phyloP scores from a whole-genome alignment of 2,888 invertebrate genomes.

The Temnothorax unifasciatus region DNA sequence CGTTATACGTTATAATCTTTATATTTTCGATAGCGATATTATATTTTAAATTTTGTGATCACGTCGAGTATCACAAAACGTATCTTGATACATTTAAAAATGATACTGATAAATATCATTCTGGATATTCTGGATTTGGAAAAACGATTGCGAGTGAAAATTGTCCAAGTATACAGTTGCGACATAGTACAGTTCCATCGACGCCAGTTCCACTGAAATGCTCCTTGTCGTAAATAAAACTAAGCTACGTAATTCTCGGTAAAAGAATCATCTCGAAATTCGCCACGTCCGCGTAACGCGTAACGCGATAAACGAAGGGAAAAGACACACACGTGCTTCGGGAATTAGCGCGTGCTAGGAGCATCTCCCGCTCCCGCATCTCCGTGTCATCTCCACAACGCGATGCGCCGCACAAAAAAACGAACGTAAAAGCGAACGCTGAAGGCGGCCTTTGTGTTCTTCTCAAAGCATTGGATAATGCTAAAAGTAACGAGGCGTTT shows the following conservation, averaged over 20 bases:
- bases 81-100: not conserved
- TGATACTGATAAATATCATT: not conserved
- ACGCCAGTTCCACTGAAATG: not conserved
- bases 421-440: not conserved
- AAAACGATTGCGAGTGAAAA: not conserved
- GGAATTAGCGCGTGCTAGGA: slow-evolving; percentile 39
- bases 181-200: not conserved
- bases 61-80: not conserved
- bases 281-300: slow-evolving; percentile 1
- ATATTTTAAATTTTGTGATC: not conserved
- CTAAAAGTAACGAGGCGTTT: not conserved
- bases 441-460: slow-evolving; percentile 14
- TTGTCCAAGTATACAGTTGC: not conserved
- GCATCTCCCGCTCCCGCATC: not conserved
- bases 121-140: no score
- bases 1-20: not conserved
- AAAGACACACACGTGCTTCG: slow-evolving; percentile 18
- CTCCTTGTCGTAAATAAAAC: not conserved
- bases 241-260: not conserved
- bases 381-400: slow-evolving; percentile 4
- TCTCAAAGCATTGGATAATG: slow-evolving; percentile 24
- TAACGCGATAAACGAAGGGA: slow-evolving; percentile 19
- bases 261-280: not conserved
- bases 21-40: not conserved
- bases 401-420: not conserved